Evolutionary conservation across 2,888 invertebrate genomes (phyloP).

Genomic region (Salpingus planirostris): DNA sequence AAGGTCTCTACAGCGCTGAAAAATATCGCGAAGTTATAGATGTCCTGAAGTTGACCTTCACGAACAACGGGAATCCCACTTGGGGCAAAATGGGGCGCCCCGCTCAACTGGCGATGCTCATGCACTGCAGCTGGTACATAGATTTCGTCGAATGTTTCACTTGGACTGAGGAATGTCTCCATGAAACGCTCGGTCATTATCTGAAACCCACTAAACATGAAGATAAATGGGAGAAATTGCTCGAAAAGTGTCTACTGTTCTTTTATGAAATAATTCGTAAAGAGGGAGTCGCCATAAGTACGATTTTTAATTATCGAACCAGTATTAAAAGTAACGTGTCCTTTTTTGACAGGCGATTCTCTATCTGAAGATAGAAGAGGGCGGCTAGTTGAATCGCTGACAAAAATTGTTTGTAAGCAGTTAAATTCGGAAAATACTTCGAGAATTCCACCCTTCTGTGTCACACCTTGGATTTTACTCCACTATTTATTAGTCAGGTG

Average conservation of each 20-base stretch:
- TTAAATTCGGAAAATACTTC: constrained; percentile 60
- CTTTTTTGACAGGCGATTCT: constrained; percentile 38
- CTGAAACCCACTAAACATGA: constrained; percentile 42
- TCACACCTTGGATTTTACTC: constrained; percentile 75
- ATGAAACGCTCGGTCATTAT: constrained; percentile 56
- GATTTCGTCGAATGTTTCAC: constrained; percentile 52
- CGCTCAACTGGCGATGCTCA: constrained; percentile 40
- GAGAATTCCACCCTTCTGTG: constrained; percentile 60
- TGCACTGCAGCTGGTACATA: constrained; percentile 44
- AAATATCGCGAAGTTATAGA: constrained; percentile 57
- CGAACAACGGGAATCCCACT: constrained; percentile 31
- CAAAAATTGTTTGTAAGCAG: constrained; percentile 68
- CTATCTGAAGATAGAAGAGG: constrained; percentile 52
- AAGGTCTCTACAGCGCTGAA: constrained; percentile 55
- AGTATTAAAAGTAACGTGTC: not conserved
- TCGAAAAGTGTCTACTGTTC: constrained; percentile 41
- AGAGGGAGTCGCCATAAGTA: constrained; percentile 46
- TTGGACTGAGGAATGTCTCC: constrained; percentile 69
- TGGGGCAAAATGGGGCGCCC: constrained; percentile 51
- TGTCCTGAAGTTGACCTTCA: constrained; percentile 61
- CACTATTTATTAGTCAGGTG: constrained; percentile 65
- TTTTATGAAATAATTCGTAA: constrained; percentile 46
- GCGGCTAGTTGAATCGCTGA: constrained; percentile 64
- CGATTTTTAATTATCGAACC: constrained; percentile 40
- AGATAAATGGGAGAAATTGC: constrained; percentile 37